Conservation (phyloP, 2,113 vertebrate genomes). For the Raphicerus campestris region DNA sequence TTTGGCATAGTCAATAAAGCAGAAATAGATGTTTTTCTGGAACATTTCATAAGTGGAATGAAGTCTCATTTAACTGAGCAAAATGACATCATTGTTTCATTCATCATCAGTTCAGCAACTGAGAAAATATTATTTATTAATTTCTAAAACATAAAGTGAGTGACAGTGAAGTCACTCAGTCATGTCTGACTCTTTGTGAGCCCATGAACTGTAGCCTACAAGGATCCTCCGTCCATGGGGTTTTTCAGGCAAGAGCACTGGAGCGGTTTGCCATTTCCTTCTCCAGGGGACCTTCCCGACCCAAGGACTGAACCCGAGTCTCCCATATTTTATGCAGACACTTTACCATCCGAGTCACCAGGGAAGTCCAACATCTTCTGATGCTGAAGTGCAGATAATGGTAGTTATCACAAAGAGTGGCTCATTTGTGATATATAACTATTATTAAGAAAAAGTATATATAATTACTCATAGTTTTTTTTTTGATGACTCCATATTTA, state of each 20-base stretch:
- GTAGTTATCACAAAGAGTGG: neutral
- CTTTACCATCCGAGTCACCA: neutral
- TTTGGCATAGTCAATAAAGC: too few relatives aligned
- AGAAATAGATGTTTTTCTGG: too few relatives aligned
- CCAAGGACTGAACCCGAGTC: neutral
- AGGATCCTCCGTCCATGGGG: neutral
- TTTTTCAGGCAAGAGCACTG: neutral
- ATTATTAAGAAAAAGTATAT: neutral
- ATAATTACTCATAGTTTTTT: neutral
- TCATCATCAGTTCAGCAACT: neutral
- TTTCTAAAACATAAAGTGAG: neutral
- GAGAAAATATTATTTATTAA: neutral
- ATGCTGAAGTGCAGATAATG: neutral
- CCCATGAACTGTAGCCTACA: neutral
- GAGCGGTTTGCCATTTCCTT: neutral
- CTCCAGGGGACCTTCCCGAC: neutral
- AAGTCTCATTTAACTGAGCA: neutral
- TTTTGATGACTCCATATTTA: too few relatives aligned
- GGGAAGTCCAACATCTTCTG: neutral
- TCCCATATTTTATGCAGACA: accelerated
- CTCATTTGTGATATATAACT: neutral
- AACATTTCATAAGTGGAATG: neutral
- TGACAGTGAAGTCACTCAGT: neutral
- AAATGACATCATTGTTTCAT: neutral
- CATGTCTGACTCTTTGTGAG: accelerated